Percentiles rank a stretch among this genome's conserved stretches.
These are phyloP conservation scores for Acropternis orthonyx DNA, from an alignment of 2,797 vertebrate species.

Conservation along the genomic window DNA sequence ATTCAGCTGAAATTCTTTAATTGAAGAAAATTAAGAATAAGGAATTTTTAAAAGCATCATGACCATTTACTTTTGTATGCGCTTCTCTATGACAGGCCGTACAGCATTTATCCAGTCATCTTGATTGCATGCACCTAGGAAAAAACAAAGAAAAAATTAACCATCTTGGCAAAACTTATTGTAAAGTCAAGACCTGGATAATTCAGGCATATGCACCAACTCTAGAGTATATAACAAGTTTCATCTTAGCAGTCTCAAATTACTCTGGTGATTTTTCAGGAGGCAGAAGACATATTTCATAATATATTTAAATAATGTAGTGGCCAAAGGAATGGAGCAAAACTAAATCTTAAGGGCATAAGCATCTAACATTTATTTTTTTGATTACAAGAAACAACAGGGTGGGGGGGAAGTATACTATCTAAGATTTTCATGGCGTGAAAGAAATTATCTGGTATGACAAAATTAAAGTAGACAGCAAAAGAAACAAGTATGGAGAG, in stretches of 20 bases:
- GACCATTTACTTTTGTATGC: conserved; percentile 93
- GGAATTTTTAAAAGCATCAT: background rate
- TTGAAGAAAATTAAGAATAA: background rate
- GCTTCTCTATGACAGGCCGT: conserved; percentile 97
- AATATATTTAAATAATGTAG: background rate
- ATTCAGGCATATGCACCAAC: background rate
- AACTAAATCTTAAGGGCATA: background rate
- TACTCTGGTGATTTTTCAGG: background rate
- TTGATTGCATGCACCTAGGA: conserved; percentile 88
- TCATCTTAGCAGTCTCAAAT: background rate
- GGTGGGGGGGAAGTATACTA: accelerated
- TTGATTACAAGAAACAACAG: background rate
- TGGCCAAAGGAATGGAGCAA: background rate
- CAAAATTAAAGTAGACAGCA: background rate
- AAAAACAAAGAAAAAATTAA: background rate
- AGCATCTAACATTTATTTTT: background rate
- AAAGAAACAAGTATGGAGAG: background rate
- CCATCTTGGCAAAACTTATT: background rate
- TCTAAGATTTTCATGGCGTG: background rate
- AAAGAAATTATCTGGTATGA: background rate
- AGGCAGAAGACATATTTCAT: background rate
- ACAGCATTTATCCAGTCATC: conserved; percentile 98
- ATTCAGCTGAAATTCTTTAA: background rate
- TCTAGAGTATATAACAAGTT: background rate
- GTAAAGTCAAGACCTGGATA: background rate